phyloP scores from a whole-genome alignment of 2,797 vertebrate genomes.

The Dicrostonyx torquatus region DNA sequence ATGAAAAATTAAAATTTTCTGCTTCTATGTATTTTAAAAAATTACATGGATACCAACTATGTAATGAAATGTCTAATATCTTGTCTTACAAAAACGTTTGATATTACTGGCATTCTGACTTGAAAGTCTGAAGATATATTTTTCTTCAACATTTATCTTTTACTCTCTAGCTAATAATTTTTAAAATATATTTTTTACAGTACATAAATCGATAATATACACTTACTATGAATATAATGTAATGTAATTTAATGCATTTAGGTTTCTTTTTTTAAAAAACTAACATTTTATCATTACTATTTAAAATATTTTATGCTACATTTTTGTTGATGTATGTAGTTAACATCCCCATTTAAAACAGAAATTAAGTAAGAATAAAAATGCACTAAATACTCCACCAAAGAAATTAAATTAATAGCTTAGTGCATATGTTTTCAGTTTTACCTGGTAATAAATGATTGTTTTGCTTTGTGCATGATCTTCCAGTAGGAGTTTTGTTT shows the following conservation, averaged over 20 bases:
- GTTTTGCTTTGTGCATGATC: not conserved
- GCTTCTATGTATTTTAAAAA: not conserved
- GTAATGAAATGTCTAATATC: not conserved
- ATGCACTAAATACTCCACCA: not conserved
- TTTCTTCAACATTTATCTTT: not conserved
- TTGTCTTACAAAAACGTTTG: not conserved
- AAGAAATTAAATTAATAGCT: constrained; percentile 13
- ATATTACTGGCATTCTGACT: not conserved
- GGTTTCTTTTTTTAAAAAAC: not conserved
- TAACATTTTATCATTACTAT: not conserved
- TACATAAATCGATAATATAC: not conserved
- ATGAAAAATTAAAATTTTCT: not conserved
- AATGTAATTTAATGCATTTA: not conserved
- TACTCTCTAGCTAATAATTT: not conserved
- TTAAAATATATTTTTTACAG: constrained; percentile 25
- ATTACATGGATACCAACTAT: not conserved
- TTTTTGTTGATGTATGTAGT: not conserved
- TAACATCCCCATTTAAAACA: not conserved
- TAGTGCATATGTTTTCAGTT: not conserved
- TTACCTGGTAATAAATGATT: not conserved
- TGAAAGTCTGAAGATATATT: not conserved
- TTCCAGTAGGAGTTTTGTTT: not conserved
- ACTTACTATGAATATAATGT: not conserved
- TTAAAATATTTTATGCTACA: not conserved
- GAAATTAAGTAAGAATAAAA: not conserved